Conservation (phyloP, 1,140 invertebrate species). For the Halesus radiatus region DNA sequence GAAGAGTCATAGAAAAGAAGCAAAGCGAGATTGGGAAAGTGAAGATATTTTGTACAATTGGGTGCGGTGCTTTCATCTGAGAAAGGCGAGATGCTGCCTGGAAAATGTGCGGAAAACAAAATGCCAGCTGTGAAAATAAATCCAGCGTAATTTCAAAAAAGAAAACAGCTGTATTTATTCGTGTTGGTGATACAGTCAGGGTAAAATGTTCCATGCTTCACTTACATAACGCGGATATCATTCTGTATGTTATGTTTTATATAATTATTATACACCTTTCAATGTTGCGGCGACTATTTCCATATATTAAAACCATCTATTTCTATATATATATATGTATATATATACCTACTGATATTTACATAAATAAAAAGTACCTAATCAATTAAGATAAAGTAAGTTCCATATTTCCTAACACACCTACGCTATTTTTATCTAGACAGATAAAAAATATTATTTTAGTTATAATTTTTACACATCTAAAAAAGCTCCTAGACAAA, state of each 20-base stretch:
- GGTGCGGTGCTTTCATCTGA: constrained; percentile 33
- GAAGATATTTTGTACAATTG: constrained; percentile 17
- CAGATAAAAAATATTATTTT: neutral
- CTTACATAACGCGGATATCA: too few species aligned
- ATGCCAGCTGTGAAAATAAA: constrained; percentile 27
- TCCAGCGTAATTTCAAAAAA: neutral
- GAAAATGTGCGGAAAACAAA: constrained; percentile 17
- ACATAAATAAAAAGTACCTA: neutral
- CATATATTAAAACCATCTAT: too few species aligned
- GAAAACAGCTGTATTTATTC: neutral
- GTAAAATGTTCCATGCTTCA: neutral
- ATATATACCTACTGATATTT: too few species aligned
- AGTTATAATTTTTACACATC: constrained; percentile 14
- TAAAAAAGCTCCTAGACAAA: constrained; percentile 17
- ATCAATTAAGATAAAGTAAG: neutral
- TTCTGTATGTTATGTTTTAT: neutral
- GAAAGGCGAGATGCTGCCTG: constrained; percentile 12
- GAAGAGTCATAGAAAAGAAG: constrained; percentile 6
- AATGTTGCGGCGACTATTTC: neutral
- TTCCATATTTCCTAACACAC: neutral
- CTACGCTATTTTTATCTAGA: constrained; percentile 5
- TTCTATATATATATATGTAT: too few species aligned
- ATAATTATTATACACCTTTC: neutral
- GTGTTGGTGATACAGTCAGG: neutral
- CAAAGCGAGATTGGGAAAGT: constrained; percentile 32